phyloP scores from a whole-genome alignment of 2,888 invertebrate species.

The Leucozona laternaria region DNA sequence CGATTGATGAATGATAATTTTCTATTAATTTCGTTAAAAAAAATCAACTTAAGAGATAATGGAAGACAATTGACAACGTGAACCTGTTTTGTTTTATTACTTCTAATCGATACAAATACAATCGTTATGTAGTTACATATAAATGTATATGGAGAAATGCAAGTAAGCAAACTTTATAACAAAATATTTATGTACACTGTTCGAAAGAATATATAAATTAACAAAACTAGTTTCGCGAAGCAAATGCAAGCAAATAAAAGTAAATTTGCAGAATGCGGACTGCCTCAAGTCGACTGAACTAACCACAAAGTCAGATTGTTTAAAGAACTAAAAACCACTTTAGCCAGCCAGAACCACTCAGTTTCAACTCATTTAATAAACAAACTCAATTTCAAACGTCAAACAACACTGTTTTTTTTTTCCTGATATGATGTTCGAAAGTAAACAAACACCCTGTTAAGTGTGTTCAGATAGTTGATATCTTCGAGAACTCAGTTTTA shows the following conservation, averaged over 20 bases:
- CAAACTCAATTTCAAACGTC: slow-evolving; percentile 14
- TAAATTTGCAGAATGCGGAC: slow-evolving; percentile 2
- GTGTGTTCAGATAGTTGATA: background rate
- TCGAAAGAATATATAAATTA: slow-evolving; percentile 16
- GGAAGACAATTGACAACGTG: background rate
- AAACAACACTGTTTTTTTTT: background rate
- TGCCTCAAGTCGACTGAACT: slow-evolving; percentile 5
- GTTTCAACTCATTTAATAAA: background rate
- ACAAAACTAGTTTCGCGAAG: background rate
- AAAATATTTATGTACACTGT: slow-evolving; percentile 1
- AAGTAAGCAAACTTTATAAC: background rate
- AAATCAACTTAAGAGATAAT: slow-evolving; percentile 1
- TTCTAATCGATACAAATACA: background rate
- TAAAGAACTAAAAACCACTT: slow-evolving; percentile 12
- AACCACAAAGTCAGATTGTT: slow-evolving; percentile 27
- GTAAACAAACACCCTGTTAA: background rate
- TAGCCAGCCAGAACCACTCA: background rate
- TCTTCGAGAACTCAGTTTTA: background rate
- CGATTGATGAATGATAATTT: background rate
- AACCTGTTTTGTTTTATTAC: background rate
- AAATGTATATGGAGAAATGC: no score
- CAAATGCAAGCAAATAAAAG: slow-evolving; percentile 4
- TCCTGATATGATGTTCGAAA: no score
- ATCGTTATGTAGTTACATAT: background rate
- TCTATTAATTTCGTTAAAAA: background rate